Evolutionary conservation across 2,113 vertebrate species (phyloP), one percentile per base, ranked within the genome.

Genomic region (Rhynchopsitta pachyrhyncha): DNA sequence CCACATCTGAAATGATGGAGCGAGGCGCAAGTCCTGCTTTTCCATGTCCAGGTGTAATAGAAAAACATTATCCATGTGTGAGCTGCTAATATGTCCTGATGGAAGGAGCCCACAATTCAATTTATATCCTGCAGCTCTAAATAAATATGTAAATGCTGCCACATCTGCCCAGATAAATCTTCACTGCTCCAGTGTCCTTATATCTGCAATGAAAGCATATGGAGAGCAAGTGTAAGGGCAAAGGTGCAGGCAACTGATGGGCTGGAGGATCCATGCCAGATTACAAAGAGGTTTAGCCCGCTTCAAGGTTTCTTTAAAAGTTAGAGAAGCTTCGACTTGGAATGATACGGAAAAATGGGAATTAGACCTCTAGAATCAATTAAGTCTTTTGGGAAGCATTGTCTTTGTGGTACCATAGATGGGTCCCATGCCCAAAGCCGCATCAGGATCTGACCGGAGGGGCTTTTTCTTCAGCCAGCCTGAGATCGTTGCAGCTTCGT

Each of bases 41-140:
- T 4, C 44, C 28, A 3, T 15, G 62, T 77, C 44, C 59, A 77
- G 57, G 22, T 80, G 78, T 35, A 66, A 94, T 53, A 77, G 92
- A 82, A 95, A 82, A 89, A 57, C 55, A 25, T 96, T 83, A 76
- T 57, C 79, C 89, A 71, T 50, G 71, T 68, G 83, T 82, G 86
- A 93, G 62, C 76, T 3, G 4, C 63, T 62, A 31, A 86, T 23
- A 13, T 7, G 19, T 53, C 71, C 50, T 81, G 70, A 44, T 90
- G 84, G 79, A 88, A 86, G 55, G 69, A 83, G 37, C 64, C 82
- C 52, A 12, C 17, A 52, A 83, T 77, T 81, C 96, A 73, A 66
- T 94, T 95, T 95, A 78, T 81, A 88, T 44, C 9, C 2, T 41
- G 52, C 2, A 0, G 27, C 77, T 91, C 46, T 70, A 88, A 95